These are phyloP conservation scores for Halcyon smyrnensis DNA, from an alignment of 2,797 vertebrate genomes.

Conservation along the genomic window DNA sequence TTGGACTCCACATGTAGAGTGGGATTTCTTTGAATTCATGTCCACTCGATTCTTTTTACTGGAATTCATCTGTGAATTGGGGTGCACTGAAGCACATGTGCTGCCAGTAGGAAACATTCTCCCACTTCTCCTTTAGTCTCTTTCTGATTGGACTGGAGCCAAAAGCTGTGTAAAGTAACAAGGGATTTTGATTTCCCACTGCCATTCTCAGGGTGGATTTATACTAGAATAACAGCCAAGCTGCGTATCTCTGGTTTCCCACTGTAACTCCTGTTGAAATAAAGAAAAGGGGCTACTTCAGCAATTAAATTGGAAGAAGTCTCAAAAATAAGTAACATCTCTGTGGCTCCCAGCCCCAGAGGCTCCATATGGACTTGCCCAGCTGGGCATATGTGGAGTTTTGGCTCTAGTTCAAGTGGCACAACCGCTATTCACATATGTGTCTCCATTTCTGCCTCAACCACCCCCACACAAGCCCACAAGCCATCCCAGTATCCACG, in stretches of 20 bases:
- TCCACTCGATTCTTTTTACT: neutral
- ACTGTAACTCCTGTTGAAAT: neutral
- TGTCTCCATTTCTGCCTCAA: neutral
- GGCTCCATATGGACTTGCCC: constrained; percentile 40
- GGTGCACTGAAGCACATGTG: neutral
- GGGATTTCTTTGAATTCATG: neutral
- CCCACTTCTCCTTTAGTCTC: neutral
- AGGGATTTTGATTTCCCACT: neutral
- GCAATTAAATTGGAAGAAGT: neutral
- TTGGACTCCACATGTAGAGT: neutral
- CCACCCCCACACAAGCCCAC: neutral
- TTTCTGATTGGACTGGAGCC: neutral
- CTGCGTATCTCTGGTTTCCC: neutral
- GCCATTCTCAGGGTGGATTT: neutral
- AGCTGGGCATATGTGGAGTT: constrained; percentile 29
- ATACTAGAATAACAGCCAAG: neutral
- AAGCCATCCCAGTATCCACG: neutral
- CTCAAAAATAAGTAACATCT: constrained; percentile 24
- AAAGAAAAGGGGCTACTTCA: constrained; percentile 21
- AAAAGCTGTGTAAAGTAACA: neutral
- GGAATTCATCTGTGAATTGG: neutral
- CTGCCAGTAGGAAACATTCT: neutral
- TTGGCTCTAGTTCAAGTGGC: constrained; percentile 37
- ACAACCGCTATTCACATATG: neutral
- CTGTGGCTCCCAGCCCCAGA: neutral